Evolutionary conservation across 2,113 vertebrate species (phyloP).

Genomic region (Peucedramus taeniatus): DNA sequence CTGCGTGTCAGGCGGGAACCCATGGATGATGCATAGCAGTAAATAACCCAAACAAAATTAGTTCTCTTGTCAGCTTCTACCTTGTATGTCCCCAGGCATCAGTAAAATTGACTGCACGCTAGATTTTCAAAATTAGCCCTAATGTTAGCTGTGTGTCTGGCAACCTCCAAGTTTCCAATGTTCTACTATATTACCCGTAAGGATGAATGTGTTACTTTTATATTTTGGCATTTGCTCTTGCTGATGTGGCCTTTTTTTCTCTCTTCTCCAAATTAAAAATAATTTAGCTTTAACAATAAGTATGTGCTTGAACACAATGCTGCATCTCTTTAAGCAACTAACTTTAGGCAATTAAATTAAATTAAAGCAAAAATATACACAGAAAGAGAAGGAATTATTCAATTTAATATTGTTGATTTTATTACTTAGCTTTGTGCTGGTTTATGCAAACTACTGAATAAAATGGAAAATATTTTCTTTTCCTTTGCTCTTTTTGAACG

Average conservation of each 20-base stretch:
- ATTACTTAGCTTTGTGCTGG: slow-evolving; percentile 73
- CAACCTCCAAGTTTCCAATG: slow-evolving; percentile 88
- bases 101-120: slow-evolving; percentile 98
- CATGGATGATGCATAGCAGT: slow-evolving; percentile 96
- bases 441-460: slow-evolving; percentile 70
- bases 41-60: slow-evolving; percentile 99
- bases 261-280: slow-evolving; percentile 82
- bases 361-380: slow-evolving; percentile 79
- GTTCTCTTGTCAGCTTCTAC: slow-evolving; percentile 93
- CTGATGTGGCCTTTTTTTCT: slow-evolving; percentile 75
- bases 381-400: slow-evolving; percentile 78
- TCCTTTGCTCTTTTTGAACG: slow-evolving; percentile 13
- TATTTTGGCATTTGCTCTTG: slow-evolving; percentile 86
- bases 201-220: slow-evolving; percentile 96
- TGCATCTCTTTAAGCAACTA: slow-evolving; percentile 79
- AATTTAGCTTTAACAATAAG: slow-evolving; percentile 84
- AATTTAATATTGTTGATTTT: slow-evolving; percentile 81
- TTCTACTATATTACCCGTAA: slow-evolving; percentile 89
- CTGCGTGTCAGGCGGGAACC: slow-evolving; percentile 87
- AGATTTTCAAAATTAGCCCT: slow-evolving; percentile 99
- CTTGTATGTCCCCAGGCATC: slow-evolving; percentile 92
- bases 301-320: slow-evolving; percentile 71
- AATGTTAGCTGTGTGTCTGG: slow-evolving; percentile 93
- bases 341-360: slow-evolving; percentile 84
- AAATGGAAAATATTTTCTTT: slow-evolving; percentile 37